Evolutionary conservation across 2,797 vertebrate genomes (phyloP), one percentile per base, ranked within the genome.

Genomic region (Peromyscus melanophrys): DNA sequence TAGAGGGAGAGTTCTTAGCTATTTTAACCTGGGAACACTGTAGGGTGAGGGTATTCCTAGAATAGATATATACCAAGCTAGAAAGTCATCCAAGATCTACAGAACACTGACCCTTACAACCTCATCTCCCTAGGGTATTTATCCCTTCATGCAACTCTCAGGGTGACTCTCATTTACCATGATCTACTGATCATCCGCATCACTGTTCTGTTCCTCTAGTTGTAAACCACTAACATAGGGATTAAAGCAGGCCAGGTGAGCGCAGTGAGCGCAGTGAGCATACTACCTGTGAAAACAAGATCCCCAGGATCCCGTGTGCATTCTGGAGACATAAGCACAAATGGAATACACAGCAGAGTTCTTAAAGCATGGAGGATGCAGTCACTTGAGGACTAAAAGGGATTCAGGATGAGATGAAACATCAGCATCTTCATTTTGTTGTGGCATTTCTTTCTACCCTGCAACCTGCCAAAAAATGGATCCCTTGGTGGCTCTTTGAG

Each of bases 1-100:
- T 52, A 19, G 3, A 7, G 43, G 8, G 8, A 43, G 75, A 37
- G 76, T 43, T 52, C 23, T 90, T 19, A 37, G 59, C 46, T 63
- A 29, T 71, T 83, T 71, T 31, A n/a, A 49, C 2, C 27, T 82
- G 16, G 43, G 29, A 49, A 46, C 19, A n/a, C 21, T 11, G 43
- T 14, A 4, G 6, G 4, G 34, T 37, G 19, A 37, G 3, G 1
- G 6, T 29, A 46, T 27, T 85, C 19, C 25, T 14, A 16, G 16
- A 34, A 46, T 16, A 63, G 37, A 37, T n/a, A 9, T 1, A 5
- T 29, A 55, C 1, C 2, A 4, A 2, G 1, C 27, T 9, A 0
- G 40, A 57, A 69, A 46, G 34, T 43, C 27, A 37, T 88, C 17
- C 1, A 1, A 14, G 34, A 11, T 1, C 25, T 63, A 13, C 43